Evolutionary conservation across 2,113 vertebrate species (phyloP).

Genomic region (Scytalopus superciliaris): DNA sequence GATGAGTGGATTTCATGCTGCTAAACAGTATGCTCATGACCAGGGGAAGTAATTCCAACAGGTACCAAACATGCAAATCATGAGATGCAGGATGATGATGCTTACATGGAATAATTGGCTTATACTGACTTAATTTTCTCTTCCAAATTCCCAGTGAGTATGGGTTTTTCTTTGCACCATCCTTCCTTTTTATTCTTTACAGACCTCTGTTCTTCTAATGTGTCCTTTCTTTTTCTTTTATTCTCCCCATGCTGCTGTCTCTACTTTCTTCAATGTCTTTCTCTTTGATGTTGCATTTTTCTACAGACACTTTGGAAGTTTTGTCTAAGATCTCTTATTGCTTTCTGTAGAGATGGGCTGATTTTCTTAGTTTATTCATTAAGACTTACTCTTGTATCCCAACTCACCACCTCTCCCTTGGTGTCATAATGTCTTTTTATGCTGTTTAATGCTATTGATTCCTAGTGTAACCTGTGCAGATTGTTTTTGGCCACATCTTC

Average conservation of each 20-base stretch:
- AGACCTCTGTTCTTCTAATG: neutral
- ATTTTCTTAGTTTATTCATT: neutral
- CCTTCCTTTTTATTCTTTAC: neutral
- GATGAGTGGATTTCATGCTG: neutral
- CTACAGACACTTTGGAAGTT: neutral
- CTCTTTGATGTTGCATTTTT: conserved; percentile 7
- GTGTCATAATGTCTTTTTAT: neutral
- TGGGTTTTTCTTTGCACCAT: neutral
- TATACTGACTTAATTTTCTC: neutral
- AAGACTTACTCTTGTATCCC: neutral
- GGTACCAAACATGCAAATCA: neutral
- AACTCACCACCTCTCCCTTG: neutral
- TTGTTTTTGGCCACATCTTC: neutral
- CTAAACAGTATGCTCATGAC: neutral
- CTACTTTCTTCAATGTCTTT: conserved; percentile 5
- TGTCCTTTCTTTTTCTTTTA: neutral
- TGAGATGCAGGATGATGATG: neutral
- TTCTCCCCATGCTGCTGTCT: neutral
- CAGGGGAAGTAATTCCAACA: neutral
- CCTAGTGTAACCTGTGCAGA: neutral
- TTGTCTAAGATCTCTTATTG: neutral
- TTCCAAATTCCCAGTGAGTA: neutral
- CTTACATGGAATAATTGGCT: neutral
- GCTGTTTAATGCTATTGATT: neutral
- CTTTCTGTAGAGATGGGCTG: neutral